Evolutionary conservation across 2,797 vertebrate genomes (phyloP).

Genomic region (Anabacerthia variegaticeps): DNA sequence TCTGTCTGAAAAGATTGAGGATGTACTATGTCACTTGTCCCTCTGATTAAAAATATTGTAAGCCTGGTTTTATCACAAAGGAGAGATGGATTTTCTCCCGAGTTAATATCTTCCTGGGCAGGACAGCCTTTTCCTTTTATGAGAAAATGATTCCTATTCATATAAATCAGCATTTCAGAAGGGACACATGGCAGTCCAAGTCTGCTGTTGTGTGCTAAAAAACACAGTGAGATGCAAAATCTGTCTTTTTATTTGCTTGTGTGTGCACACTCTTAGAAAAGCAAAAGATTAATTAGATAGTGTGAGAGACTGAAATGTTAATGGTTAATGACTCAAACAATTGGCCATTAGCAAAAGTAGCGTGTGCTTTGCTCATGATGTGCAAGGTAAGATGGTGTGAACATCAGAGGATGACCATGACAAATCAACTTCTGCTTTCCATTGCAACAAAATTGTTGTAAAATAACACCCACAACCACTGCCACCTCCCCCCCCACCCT

Average conservation of each 20-base stretch:
- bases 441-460: background rate
- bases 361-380: background rate
- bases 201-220: background rate
- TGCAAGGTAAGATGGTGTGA: background rate
- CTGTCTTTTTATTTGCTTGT: background rate
- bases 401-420: fast-evolving
- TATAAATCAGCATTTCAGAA: background rate
- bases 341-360: background rate
- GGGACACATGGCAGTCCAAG: background rate
- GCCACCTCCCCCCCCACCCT: too few species aligned
- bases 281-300: background rate
- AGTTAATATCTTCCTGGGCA: background rate
- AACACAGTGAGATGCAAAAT: background rate
- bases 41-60: background rate
- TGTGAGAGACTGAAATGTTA: background rate
- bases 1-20: background rate
- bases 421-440: background rate
- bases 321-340: background rate
- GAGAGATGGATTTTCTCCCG: background rate
- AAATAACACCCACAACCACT: background rate
- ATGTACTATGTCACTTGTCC: background rate
- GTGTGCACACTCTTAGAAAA: background rate
- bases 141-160: background rate
- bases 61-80: background rate
- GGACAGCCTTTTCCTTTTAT: background rate